Evolutionary conservation across 2,113 vertebrate species (phyloP), one percentile per base, ranked within the genome.

Genomic region (Spilogale gracilis): DNA sequence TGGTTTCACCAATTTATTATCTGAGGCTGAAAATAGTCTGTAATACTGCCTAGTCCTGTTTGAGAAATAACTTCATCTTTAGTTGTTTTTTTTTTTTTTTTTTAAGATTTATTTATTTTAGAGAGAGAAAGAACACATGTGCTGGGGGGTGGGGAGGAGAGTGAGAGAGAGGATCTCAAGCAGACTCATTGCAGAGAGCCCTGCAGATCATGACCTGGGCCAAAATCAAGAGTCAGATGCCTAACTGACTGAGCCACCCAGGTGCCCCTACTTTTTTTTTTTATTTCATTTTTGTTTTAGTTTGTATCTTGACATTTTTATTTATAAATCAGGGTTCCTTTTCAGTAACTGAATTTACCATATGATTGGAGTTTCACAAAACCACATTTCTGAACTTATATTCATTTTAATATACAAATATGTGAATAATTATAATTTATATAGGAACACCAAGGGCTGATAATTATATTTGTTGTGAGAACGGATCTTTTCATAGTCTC

Each of bases 11-110:
- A 80, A 17, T 83, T 89, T 95, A 83, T 61, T 84, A 4, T 92
- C 61, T 88, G 32, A 69, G 30, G 43, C 58, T 97, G n/a, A 96
- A 97, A 94, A 95, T 78, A 96, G 50, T 83, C 20, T 60, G 50
- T 27, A 20, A 43, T 89, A 61, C 43, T 90, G 43, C 48, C 4
- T 85, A 23, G 11, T 94, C 61, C 16, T 87, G 11, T 92, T 91
- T 87, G 71, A 91, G 67, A 91, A 94, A 80, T 93, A 80, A 61
- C 23, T 94, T 85, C 30, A 21, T 71, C 14, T 93, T 65, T 83
- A 83, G 32, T 88, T 91, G 11, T 1, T 48, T 89, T 93, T 71
- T 71, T 1, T 48, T 89, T 93, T 71, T 71, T 45, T 91, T 93
- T 69, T 38, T 20, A 3, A 69, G 32, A 69, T 69, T 69, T 69